These are phyloP conservation scores for Tinea pellionella DNA, from an alignment of 2,888 invertebrate genomes.

Conservation along the genomic window DNA sequence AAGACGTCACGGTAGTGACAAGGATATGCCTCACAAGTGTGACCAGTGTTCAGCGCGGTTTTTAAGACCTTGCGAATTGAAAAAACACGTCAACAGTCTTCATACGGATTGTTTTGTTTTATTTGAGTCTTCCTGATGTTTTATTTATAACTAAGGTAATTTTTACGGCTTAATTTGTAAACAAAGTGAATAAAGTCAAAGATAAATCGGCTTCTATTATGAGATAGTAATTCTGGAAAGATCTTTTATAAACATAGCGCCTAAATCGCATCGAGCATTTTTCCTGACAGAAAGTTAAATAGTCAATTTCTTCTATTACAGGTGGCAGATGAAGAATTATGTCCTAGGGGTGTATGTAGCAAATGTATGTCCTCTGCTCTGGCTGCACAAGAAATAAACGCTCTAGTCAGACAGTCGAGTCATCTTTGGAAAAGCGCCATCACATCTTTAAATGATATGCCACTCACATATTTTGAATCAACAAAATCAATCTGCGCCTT, in stretches of 20 bases:
- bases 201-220: too few species aligned
- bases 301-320: conserved; percentile 21
- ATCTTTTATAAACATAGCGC: too few species aligned
- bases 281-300: too few species aligned
- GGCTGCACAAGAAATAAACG: conserved; percentile 42
- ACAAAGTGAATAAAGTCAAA: background rate
- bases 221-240: too few species aligned
- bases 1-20: conserved; percentile 35
- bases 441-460: conserved; percentile 25
- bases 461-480: conserved; percentile 19
- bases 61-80: conserved; percentile 46
- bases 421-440: conserved; percentile 40
- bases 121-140: too few species aligned
- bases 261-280: too few species aligned
- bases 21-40: conserved; percentile 42
- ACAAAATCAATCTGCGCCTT: conserved; percentile 39
- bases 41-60: conserved; percentile 43
- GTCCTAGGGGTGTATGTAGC: conserved; percentile 41
- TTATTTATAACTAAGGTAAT: background rate
- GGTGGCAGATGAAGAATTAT: conserved; percentile 37
- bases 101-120: background rate
- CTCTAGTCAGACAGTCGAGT: conserved; percentile 35
- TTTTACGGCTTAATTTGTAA: background rate
- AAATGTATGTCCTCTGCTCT: conserved; percentile 39
- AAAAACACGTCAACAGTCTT: conserved; percentile 32